Percentiles rank a stretch among this genome's conserved stretches.
Conservation (phyloP, 2,888 invertebrate genomes). For the Drosophila affinis region DNA sequence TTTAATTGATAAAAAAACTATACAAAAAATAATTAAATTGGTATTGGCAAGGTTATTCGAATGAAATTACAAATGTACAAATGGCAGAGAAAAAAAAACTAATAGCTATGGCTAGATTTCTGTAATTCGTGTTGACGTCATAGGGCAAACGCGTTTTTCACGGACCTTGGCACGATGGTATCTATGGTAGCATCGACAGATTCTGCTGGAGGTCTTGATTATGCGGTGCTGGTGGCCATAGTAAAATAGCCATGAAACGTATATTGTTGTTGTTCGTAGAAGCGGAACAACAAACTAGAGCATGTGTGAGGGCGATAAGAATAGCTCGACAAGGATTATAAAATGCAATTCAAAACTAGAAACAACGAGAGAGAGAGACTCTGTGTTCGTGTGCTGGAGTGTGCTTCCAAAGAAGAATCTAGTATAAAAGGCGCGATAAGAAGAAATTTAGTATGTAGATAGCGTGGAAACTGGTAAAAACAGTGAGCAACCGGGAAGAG, state of each 20-base stretch:
- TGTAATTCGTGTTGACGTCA: constrained; percentile 40
- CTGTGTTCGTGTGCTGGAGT: not conserved
- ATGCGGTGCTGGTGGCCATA: not conserved
- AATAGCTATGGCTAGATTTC: constrained; percentile 12
- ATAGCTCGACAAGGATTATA: constrained; percentile 40
- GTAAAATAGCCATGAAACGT: constrained; percentile 13
- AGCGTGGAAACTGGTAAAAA: not conserved
- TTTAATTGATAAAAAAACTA: constrained; percentile 63
- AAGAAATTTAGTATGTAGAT: not conserved
- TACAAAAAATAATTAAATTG: constrained; percentile 19
- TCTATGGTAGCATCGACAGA: constrained; percentile 39
- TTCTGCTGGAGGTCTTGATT: constrained; percentile 24
- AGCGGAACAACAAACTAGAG: constrained; percentile 49
- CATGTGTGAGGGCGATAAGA: constrained; percentile 44
- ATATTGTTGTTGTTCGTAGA: not conserved
- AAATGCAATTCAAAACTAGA: constrained; percentile 63
- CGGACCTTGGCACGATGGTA: constrained; percentile 20
- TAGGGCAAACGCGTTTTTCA: constrained; percentile 14
- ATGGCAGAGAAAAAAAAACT: constrained; percentile 3
- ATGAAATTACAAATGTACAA: constrained; percentile 23
- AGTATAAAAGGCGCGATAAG: constrained; percentile 25
- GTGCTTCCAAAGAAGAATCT: not conserved
- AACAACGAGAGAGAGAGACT: constrained; percentile 1
- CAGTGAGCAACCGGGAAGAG: constrained; percentile 1
- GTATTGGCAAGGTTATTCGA: constrained; percentile 31